Base-by-base conservation (phyloP, 2,888 invertebrate species). In the Mimachlamys varia region DNA sequence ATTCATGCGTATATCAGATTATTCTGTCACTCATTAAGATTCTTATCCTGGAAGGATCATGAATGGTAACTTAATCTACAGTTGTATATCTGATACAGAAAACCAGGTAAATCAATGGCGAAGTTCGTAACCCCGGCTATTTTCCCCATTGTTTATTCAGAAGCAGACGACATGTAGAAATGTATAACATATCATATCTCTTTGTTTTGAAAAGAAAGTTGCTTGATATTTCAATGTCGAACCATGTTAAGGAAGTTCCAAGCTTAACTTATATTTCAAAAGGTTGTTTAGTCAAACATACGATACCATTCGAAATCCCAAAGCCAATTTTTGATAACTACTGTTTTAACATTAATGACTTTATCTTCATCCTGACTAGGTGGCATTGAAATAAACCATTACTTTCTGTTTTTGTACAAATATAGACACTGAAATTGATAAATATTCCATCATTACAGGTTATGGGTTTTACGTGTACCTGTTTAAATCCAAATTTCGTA, bases 181-280 rank as follows among this genome's bases (percentile, higher is more conserved):
- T 76, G 76, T 76, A 22, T 27, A 22, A n/a, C 5, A 10, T 53
- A 53, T 19, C 53, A 3, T 27, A 19, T 76, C 33, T 76, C 76
- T 33, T 76, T 33, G 76, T 76, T 76, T 76, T 76, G 76, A 76
- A 33, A 76, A 27, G 76, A 76, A 76, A 76, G 76, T 76, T 76
- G 27, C 33, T 76, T 33, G 76, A 76, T 33, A 62, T 62, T 62
- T 22, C 62, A 22, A 53, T 53, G 53, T 62, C 22, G 22, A 22
- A n/a, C 10, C 10, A 62, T 4, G n/a, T 3, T 5, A 22, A 62
- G 62, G n/a, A n/a, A n/a, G n/a, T n/a, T n/a, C n/a, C n/a, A n/a
- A 62, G 22, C 5, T 62, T 62, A 62, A 22, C 22, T 17, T 62
- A 7, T 7, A 62, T 22, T 62, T 17, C n/a, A n/a, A n/a, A n/a